Base-by-base conservation (phyloP, 2,113 vertebrate genomes). In the Ranitomeya imitator region DNA sequence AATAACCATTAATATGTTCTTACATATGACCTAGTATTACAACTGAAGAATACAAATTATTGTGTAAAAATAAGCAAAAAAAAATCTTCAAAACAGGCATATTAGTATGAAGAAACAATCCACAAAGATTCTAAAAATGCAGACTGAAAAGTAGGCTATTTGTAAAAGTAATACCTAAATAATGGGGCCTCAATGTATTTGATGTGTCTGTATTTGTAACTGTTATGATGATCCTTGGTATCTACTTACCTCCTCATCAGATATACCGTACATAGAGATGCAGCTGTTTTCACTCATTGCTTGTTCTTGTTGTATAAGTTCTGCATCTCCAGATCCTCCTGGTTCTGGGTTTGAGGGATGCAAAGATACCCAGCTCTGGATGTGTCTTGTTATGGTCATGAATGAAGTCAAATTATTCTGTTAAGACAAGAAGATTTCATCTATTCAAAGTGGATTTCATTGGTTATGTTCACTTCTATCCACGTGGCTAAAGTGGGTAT, bases 361-460 rank as follows among this genome's bases (percentile, higher is more conserved):
- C 21, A 71, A 31, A 6, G 78, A 60, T 23, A 80, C 55, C 65
- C 86, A 87, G 63, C 54, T 67, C n/a, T 82, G 78, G 57, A 87
- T 82, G 8, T 87, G 86, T 18, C 31, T 54, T 26, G 65, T 82
- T 65, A 87, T 87, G 54, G 86, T 67, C 86, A 87, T 82, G 79
- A 71, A 26, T 16, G n/a, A 23, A 8, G 5, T 71, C 8, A 13
- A 60, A 60, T 14, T 63, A 19, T 60, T 65, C 86, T 82, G 60
- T 21, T 54, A 26, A 65, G 37, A 79, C 14, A 23, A 81, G 23
- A 31, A 9, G 57, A 60, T 23, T 19, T 57, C n/a, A 81, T 61
- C n/a, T 1, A 1, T 74, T 9, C 31, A 51, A 45, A 45, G 26
- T 2, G 11, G 12, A 67, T 11, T 11, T 11, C 8, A 9, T 11